These are phyloP conservation scores for Rhincodon typus DNA, from an alignment of 2,797 vertebrate species.

Conservation along the genomic window DNA sequence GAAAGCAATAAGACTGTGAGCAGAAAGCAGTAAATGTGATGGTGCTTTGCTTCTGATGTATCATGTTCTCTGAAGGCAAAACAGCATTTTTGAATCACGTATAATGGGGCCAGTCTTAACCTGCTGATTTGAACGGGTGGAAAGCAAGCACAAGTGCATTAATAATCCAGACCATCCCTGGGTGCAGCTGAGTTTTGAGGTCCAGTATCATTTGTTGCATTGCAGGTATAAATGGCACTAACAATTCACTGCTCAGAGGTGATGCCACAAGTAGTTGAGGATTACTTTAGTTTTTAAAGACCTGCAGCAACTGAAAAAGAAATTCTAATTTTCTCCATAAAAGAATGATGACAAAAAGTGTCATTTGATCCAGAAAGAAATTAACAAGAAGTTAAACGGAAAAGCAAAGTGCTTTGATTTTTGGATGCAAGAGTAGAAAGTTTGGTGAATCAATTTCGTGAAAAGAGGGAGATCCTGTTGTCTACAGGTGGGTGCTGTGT, in stretches of 20 bases:
- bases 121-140: background rate
- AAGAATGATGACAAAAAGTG: background rate
- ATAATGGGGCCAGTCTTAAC: background rate
- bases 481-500: background rate
- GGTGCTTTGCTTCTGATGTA: background rate
- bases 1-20: background rate
- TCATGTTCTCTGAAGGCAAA: background rate
- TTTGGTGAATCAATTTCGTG: background rate
- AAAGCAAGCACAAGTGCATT: background rate
- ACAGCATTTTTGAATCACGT: background rate
- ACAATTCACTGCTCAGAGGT: background rate
- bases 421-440: background rate
- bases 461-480: background rate
- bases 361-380: background rate
- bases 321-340: background rate
- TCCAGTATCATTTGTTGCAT: background rate
- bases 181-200: background rate
- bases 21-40: background rate
- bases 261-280: background rate
- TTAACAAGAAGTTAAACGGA: background rate
- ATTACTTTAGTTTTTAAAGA: background rate
- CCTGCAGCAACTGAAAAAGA: background rate
- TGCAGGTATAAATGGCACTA: background rate
- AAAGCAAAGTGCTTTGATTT: background rate
- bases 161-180: background rate